Percentiles rank a stretch among this genome's conserved stretches.
Conservation (phyloP, 2,797 vertebrate species). For the Loris lydekkerianus region DNA sequence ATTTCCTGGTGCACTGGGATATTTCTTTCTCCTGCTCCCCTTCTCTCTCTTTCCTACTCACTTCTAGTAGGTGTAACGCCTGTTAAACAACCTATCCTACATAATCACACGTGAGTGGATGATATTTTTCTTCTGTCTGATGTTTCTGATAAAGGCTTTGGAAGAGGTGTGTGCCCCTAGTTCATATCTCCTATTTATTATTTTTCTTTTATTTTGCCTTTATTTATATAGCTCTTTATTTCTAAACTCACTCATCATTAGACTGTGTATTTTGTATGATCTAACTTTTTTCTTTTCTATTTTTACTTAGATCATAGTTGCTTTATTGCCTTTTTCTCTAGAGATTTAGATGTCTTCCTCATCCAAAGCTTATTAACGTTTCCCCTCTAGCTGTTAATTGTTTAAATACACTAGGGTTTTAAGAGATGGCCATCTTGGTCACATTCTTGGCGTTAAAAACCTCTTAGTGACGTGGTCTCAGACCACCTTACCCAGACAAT, state of each 20-base stretch:
- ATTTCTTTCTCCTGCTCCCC: not conserved
- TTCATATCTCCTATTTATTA: constrained; percentile 3
- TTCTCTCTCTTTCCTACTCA: not conserved
- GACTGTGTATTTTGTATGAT: constrained; percentile 64
- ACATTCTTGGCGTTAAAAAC: not conserved
- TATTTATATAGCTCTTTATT: not conserved
- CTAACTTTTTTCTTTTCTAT: constrained; percentile 59
- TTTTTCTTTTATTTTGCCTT: constrained; percentile 2
- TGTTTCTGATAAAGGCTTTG: constrained; percentile 42
- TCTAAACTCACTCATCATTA: not conserved
- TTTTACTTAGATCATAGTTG: constrained; percentile 65
- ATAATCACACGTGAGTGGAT: not conserved
- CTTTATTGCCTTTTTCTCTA: constrained; percentile 60
- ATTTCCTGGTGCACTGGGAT: not conserved
- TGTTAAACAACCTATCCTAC: not conserved
- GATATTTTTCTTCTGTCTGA: not conserved
- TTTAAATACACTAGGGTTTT: constrained; percentile 31
- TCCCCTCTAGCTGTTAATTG: constrained; percentile 50
- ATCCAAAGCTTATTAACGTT: constrained; percentile 38
- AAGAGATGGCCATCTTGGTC: not conserved
- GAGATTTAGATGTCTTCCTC: constrained; percentile 48
- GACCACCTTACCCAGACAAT: not conserved
- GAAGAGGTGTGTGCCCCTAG: not conserved
- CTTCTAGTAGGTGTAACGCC: not conserved
- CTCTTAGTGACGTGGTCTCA: not conserved